These are phyloP conservation scores for Palythoa grandis DNA, from an alignment of 92 coral and sea anemone species.

Conservation along the genomic window DNA sequence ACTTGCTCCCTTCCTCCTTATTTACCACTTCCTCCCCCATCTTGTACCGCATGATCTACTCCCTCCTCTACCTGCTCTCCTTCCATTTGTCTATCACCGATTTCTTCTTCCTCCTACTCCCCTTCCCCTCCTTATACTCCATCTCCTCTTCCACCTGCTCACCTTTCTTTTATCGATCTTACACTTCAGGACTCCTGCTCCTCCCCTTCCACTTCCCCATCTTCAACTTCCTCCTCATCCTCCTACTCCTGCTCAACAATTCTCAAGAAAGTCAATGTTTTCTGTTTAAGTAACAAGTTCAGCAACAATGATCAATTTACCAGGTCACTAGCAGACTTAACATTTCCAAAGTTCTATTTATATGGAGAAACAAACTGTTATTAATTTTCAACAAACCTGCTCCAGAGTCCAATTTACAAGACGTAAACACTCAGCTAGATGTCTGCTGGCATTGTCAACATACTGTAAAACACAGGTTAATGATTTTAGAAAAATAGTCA, in stretches of 20 bases:
- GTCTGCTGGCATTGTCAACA: conserved; percentile 35
- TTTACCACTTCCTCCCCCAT: too few relatives aligned
- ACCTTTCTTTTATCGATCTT: too few relatives aligned
- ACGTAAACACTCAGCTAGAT: neutral
- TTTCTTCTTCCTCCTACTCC: neutral
- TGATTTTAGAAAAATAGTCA: neutral
- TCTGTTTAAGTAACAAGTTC: too few relatives aligned
- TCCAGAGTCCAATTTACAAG: conserved; percentile 13
- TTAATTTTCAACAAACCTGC: conserved; percentile 22
- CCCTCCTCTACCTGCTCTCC: too few relatives aligned
- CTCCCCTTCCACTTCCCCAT: too few relatives aligned
- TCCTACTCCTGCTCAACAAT: too few relatives aligned
- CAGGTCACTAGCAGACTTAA: too few relatives aligned
- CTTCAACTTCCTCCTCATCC: too few relatives aligned
- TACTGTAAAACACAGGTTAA: conserved; percentile 8
- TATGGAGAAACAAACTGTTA: neutral
- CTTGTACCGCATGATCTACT: too few relatives aligned
- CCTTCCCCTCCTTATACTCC: neutral
- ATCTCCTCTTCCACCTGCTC: neutral
- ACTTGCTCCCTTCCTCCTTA: neutral
- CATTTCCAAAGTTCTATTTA: neutral
- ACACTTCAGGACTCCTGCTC: too few relatives aligned
- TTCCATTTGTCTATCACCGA: neutral
- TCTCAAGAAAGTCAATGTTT: too few relatives aligned
- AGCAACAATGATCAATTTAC: too few relatives aligned